These are phyloP conservation scores for Cynocephalus volans DNA, from an alignment of 2,113 vertebrate genomes.

Conservation along the genomic window DNA sequence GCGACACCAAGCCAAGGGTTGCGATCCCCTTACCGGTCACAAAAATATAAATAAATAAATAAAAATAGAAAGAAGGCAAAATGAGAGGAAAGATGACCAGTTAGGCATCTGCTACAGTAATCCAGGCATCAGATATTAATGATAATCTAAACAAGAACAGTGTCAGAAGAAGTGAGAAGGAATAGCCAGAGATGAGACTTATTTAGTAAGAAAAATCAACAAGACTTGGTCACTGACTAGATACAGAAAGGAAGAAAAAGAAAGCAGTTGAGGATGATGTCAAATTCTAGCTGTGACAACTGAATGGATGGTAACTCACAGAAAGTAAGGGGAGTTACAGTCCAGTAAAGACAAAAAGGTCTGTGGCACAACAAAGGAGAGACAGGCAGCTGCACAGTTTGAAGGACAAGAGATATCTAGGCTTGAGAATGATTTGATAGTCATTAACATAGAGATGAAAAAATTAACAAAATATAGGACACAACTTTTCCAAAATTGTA, in stretches of 20 bases:
- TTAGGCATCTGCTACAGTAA: neutral
- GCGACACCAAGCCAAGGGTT: too few relatives aligned
- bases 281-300: neutral
- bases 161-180: neutral
- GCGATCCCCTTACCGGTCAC: too few relatives aligned
- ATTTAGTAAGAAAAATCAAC: neutral
- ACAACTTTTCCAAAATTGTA: slow-evolving; percentile 26
- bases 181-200: neutral
- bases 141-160: neutral
- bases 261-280: neutral
- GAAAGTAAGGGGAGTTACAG: neutral
- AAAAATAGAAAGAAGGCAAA: too few relatives aligned
- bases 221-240: neutral
- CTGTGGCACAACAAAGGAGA: neutral
- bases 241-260: neutral
- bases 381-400: neutral
- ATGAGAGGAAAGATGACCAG: neutral
- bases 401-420: neutral
- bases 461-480: slow-evolving; percentile 29
- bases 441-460: neutral
- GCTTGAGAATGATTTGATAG: neutral
- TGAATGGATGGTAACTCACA: neutral
- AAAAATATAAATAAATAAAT: too few relatives aligned
- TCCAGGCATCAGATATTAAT: neutral
- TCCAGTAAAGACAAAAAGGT: neutral